Evolutionary conservation across 1,140 invertebrate genomes (phyloP), one percentile per base, ranked within the genome.

Genomic region (Chrysopa pallens): DNA sequence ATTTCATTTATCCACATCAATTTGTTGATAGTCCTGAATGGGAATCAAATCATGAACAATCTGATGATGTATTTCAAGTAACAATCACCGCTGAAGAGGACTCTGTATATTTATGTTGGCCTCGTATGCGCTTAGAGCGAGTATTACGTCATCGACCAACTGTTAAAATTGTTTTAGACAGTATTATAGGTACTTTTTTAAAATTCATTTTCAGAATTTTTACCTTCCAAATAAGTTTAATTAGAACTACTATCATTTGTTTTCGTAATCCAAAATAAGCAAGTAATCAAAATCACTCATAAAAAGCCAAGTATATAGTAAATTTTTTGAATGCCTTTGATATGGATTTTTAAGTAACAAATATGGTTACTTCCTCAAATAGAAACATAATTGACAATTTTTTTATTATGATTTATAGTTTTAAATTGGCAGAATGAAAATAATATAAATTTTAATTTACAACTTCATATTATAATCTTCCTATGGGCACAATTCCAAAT

Each of bases 11-110:
- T 48, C 69, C 75, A 29, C 82, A 84, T 59, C 82, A 90, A 59
- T 88, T 89, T 55, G 73, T 89, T 14, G 84, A 88, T 61, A 87
- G 84, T 7, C 83, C 84, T 0, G 85, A 90, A 63, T 89, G 82
- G 79, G 83, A 87, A 52, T 77, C 80, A 7, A 78, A 74, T 52
- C 70, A 78, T 42, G 72, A 80, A 51, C 78, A 76, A 55, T 74
- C 74, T 36, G 76, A 82, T 51, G 74, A 80, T 52, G 70, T 80
- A 51, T 87, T 82, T 61, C 84, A 89, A 72, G 84, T 88, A 51
- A 83, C 80, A 33, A 80, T 89, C 48, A 69, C 76, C 15, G 83
- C 83, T 7, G 79, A 81, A 55, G 83, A 87, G 55, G 73, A 74
- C 40, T 76, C 78, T 59, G 70, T 74, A 36, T 80, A 82, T 47